Conservation (phyloP, 2,888 invertebrate species). For the Dolomedes plantarius region DNA sequence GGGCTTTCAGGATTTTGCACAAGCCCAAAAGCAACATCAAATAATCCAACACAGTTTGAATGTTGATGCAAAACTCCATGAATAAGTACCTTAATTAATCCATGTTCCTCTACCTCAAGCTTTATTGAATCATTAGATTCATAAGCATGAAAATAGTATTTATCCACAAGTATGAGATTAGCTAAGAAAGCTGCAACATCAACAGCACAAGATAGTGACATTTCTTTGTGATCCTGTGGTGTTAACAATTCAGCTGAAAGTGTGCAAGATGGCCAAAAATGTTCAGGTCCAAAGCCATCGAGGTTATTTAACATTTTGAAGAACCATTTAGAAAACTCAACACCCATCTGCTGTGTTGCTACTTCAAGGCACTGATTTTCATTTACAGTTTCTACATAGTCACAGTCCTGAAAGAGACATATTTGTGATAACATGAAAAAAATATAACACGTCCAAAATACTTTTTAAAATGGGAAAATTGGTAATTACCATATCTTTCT, state of each 20-base stretch:
- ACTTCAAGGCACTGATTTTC: neutral
- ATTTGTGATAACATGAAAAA: too few relatives aligned
- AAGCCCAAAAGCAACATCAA: slow-evolving; percentile 50
- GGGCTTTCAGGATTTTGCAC: slow-evolving; percentile 31
- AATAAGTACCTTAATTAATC: slow-evolving; percentile 42
- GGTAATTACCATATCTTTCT: too few relatives aligned
- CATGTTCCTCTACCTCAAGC: slow-evolving; percentile 42
- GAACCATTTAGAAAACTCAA: slow-evolving; percentile 47
- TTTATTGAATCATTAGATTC: slow-evolving; percentile 1
- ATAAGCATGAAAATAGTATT: slow-evolving; percentile 44
- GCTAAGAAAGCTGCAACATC: slow-evolving; percentile 20
- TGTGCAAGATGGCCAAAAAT: slow-evolving; percentile 55
- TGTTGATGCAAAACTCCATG: slow-evolving; percentile 44
- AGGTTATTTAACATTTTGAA: slow-evolving; percentile 30
- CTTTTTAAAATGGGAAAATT: too few relatives aligned
- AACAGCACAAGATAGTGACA: slow-evolving; percentile 7
- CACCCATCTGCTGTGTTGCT: slow-evolving; percentile 33
- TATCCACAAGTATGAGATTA: slow-evolving; percentile 30
- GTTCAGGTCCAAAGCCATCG: slow-evolving; percentile 46
- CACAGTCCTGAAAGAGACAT: slow-evolving; percentile 26
- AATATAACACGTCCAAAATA: too few relatives aligned
- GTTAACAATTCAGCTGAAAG: slow-evolving; percentile 15
- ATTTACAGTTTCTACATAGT: neutral
- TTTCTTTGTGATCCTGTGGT: slow-evolving; percentile 7
- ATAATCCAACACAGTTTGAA: slow-evolving; percentile 47